These are phyloP conservation scores for Betta splendens DNA, from an alignment of 2,797 vertebrate species.

Conservation along the genomic window DNA sequence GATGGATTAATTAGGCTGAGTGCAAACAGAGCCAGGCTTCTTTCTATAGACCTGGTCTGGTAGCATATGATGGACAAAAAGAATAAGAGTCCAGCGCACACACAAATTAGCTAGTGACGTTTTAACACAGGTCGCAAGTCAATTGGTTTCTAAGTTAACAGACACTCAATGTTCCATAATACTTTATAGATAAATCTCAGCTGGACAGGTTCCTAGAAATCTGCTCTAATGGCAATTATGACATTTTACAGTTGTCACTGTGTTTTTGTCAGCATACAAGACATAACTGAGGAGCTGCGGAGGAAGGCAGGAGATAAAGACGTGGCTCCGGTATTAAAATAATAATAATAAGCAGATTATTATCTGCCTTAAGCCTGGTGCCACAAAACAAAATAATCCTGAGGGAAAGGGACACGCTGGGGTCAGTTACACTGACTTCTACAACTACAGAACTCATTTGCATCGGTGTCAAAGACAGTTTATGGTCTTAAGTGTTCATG, in stretches of 20 bases:
- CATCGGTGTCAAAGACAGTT: background rate
- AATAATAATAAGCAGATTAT: conserved; percentile 55
- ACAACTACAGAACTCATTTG: background rate
- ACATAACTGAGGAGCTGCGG: conserved; percentile 2
- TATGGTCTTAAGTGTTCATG: background rate
- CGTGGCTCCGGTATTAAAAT: conserved; percentile 29
- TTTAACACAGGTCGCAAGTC: conserved; percentile 56
- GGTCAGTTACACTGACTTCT: conserved; percentile 44
- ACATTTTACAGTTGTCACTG: background rate
- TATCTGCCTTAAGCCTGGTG: conserved; percentile 63
- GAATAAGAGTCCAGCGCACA: background rate
- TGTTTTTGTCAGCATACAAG: background rate
- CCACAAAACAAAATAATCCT: conserved; percentile 57
- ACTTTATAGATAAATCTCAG: conserved; percentile 13
- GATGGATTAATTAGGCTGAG: conserved; percentile 79
- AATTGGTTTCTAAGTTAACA: conserved; percentile 45
- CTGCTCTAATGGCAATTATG: background rate
- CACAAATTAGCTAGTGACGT: conserved; percentile 63
- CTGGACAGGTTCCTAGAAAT: background rate
- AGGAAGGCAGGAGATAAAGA: conserved; percentile 46
- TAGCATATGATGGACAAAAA: conserved; percentile 26
- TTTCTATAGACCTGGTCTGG: conserved; percentile 48
- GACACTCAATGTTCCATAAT: conserved; percentile 29
- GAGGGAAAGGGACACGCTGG: conserved; percentile 45
- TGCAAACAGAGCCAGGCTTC: conserved; percentile 58